Percentiles rank a stretch among this genome's conserved stretches.
Evolutionary conservation across 2,888 invertebrate species (phyloP).

Genomic region (Lasioglossum lativentre): DNA sequence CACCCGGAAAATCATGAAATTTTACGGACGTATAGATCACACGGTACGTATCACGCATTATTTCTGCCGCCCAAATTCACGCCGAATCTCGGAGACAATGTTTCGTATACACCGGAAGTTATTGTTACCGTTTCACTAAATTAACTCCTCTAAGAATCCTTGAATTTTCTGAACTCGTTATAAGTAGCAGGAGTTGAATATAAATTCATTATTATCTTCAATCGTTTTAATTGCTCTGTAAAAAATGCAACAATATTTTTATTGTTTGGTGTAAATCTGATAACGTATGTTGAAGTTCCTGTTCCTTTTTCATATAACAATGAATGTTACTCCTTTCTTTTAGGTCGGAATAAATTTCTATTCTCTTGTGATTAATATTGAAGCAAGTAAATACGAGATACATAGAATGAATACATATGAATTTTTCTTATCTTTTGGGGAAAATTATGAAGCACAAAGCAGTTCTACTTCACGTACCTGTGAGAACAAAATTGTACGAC

Average conservation of each 20-base stretch:
- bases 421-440: neutral
- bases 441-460: neutral
- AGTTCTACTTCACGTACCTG: too few species aligned
- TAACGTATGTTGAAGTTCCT: too few species aligned
- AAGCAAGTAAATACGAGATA: neutral
- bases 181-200: neutral
- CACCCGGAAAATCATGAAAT: neutral
- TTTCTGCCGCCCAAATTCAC: neutral
- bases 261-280: neutral
- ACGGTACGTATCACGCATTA: slow-evolving; percentile 2
- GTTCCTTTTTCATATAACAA: too few species aligned
- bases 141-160: neutral
- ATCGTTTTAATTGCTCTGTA: neutral
- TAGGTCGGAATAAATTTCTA: too few species aligned
- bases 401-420: too few species aligned
- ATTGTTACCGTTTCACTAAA: neutral
- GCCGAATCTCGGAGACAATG: neutral
- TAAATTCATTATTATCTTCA: neutral
- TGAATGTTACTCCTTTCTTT: too few species aligned
- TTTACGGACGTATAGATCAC: neutral
- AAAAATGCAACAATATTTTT: neutral
- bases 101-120: neutral
- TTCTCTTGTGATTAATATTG: neutral
- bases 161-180: neutral
- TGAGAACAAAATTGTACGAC: neutral